Conservation (phyloP, 1,140 invertebrate species). For the Calephelis nemesis region DNA sequence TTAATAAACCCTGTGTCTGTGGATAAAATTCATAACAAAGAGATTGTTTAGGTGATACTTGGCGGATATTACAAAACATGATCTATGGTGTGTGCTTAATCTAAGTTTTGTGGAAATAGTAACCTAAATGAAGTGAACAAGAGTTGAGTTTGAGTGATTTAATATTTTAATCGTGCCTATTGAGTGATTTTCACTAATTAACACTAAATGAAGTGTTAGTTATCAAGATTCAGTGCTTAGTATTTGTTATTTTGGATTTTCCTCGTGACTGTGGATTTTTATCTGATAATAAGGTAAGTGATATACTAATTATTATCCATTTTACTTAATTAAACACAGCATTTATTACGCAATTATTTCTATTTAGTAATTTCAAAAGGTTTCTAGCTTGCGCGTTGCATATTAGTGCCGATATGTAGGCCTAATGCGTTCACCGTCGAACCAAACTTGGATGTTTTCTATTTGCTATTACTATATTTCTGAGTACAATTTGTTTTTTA, state of each 20-base stretch:
- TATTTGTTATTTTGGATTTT: constrained; percentile 56
- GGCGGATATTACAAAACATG: constrained; percentile 20
- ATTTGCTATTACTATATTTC: no score
- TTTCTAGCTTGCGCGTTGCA: constrained; percentile 22
- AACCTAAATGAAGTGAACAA: background rate
- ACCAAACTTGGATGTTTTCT: constrained; percentile 8
- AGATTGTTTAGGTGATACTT: constrained; percentile 8
- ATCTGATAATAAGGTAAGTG: constrained; percentile 53
- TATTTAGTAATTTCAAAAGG: background rate
- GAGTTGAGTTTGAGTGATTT: constrained; percentile 21
- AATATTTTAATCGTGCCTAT: constrained; percentile 21
- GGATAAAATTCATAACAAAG: constrained; percentile 13
- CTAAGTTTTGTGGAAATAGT: constrained; percentile 27
- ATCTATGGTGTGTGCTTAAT: constrained; percentile 18
- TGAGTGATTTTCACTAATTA: constrained; percentile 3
- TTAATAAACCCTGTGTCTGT: background rate
- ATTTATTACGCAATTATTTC: background rate
- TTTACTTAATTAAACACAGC: background rate
- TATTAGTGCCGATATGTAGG: constrained; percentile 43
- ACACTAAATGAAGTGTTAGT: constrained; percentile 32
- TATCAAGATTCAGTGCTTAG: constrained; percentile 42
- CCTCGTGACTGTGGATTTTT: constrained; percentile 47
- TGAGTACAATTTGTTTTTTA: no score
- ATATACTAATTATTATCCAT: background rate
- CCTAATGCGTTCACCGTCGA: constrained; percentile 46